phyloP scores from a whole-genome alignment of 2,888 invertebrate species.

The Corythucha ciliata region DNA sequence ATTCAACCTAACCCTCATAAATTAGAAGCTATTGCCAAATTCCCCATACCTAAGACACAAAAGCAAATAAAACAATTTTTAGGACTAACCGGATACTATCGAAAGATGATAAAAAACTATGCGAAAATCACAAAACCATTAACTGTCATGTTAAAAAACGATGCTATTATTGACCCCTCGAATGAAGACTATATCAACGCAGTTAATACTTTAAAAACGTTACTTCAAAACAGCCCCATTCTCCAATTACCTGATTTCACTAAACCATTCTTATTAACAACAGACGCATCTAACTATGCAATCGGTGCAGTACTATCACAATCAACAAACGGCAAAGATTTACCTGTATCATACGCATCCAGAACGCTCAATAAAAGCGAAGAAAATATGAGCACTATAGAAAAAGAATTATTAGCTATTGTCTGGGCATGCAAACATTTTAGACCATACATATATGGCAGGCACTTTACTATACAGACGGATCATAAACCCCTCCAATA shows the following conservation, averaged over 20 bases:
- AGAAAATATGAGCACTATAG: slow-evolving; percentile 10
- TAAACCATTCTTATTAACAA: slow-evolving; percentile 9
- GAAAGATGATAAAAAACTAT: too few species aligned
- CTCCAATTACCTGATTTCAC: not conserved
- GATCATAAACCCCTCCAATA: slow-evolving; percentile 19
- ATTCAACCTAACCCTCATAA: too few species aligned
- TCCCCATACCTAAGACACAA: too few species aligned
- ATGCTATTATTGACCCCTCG: too few species aligned
- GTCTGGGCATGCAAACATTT: slow-evolving; percentile 8
- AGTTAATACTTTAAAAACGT: too few species aligned
- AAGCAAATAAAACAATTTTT: too few species aligned
- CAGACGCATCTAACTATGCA: slow-evolving; percentile 13
- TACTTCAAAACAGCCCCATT: not conserved
- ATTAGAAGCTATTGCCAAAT: too few species aligned
- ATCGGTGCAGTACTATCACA: too few species aligned
- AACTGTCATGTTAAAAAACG: too few species aligned
- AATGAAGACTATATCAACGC: too few species aligned
- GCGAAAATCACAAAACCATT: too few species aligned
- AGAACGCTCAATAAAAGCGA: slow-evolving; percentile 17
- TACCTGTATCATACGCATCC: slow-evolving; percentile 15
- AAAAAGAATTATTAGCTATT: slow-evolving; percentile 13
- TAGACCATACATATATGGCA: slow-evolving; percentile 29
- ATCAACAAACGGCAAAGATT: slow-evolving; percentile 17
- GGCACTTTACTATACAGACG: slow-evolving; percentile 40
- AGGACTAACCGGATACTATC: too few species aligned